Conservation (phyloP, 2,888 invertebrate genomes). For the Melanotus villosus region DNA sequence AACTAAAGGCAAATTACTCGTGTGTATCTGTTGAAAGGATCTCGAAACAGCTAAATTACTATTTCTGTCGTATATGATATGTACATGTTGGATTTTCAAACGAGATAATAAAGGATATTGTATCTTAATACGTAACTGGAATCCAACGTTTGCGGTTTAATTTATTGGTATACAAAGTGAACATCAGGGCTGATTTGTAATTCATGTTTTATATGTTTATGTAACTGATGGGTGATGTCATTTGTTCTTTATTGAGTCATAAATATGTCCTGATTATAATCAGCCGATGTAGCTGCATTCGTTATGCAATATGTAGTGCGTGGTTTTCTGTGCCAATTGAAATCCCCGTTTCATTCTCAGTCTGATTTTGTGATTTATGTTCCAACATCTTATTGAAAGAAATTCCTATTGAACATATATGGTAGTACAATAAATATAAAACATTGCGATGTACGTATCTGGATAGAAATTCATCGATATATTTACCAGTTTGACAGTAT, state of each 20-base stretch:
- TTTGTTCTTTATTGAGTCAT: slow-evolving; percentile 33
- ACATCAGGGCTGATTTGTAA: background rate
- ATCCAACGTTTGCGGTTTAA: too few relatives aligned
- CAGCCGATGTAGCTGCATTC: slow-evolving; percentile 19
- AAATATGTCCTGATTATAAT: slow-evolving; percentile 33
- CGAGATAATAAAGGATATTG: too few relatives aligned
- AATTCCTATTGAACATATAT: too few relatives aligned
- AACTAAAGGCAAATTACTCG: too few relatives aligned
- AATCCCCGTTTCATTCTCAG: slow-evolving; percentile 18
- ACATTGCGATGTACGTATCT: background rate
- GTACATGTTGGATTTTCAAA: too few relatives aligned
- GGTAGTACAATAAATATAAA: background rate
- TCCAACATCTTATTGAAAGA: background rate
- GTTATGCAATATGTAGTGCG: slow-evolving; percentile 20
- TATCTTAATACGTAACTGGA: too few relatives aligned
- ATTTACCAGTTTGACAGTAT: background rate
- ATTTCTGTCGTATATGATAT: too few relatives aligned
- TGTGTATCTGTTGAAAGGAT: too few relatives aligned
- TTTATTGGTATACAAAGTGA: too few relatives aligned
- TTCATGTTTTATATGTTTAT: slow-evolving; percentile 9
- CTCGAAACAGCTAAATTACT: too few relatives aligned
- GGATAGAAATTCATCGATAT: background rate
- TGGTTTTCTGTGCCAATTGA: slow-evolving; percentile 21
- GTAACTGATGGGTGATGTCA: slow-evolving; percentile 24
- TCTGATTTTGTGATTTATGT: background rate